Percentiles rank a stretch among this genome's conserved stretches.
phyloP scores from a whole-genome alignment of 2,888 invertebrate species.

The Pyrgus malvae region DNA sequence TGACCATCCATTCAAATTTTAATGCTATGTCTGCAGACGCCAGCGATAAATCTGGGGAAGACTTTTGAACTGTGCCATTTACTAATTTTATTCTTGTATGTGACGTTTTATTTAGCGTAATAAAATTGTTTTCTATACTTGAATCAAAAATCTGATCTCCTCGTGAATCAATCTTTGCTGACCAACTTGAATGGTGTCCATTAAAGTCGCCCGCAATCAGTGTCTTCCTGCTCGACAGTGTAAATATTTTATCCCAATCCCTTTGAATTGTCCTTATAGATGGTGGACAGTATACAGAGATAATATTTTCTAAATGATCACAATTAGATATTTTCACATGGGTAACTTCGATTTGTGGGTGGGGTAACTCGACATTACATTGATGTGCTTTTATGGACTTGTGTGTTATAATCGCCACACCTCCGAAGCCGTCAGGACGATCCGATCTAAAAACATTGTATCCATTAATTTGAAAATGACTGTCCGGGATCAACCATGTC shows the following conservation, averaged over 20 bases:
- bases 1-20: constrained; percentile 24
- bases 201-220: constrained; percentile 30
- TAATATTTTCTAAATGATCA: too few relatives aligned
- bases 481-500: constrained; percentile 31
- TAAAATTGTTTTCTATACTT: constrained; percentile 10
- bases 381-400: too few relatives aligned
- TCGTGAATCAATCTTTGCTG: constrained; percentile 29
- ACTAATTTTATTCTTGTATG: constrained; percentile 29
- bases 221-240: not conserved
- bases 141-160: constrained; percentile 32
- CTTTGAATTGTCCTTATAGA: not conserved
- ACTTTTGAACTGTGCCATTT: constrained; percentile 26
- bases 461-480: not conserved
- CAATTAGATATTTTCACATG: too few relatives aligned
- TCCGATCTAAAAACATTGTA: constrained; percentile 28
- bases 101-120: constrained; percentile 25
- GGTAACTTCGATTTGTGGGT: too few relatives aligned
- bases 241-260: constrained; percentile 24
- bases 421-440: constrained; percentile 27
- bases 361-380: not conserved
- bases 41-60: constrained; percentile 32
- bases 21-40: constrained; percentile 24
- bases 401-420: too few relatives aligned
- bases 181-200: constrained; percentile 36
- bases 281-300: constrained; percentile 24